phyloP scores from a whole-genome alignment of 2,888 invertebrate species.

The Tachina grossa region DNA sequence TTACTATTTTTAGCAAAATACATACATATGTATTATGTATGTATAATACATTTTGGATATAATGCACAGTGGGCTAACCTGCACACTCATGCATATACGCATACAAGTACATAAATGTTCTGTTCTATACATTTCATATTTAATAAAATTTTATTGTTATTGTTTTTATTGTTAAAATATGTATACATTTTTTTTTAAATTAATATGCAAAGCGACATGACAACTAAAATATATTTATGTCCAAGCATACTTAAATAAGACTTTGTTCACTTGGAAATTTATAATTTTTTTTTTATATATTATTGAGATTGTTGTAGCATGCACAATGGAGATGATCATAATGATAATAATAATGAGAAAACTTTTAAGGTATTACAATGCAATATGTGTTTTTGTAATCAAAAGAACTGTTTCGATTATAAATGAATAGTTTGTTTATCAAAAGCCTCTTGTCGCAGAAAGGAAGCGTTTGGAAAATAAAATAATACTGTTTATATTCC shows the following conservation, averaged over 20 bases:
- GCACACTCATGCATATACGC: constrained; percentile 1
- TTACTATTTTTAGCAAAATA: constrained; percentile 33
- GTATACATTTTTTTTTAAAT: constrained; percentile 21
- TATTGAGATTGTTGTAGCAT: constrained; percentile 1
- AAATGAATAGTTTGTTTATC: background rate
- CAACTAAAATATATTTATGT: constrained; percentile 29
- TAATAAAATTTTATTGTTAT: constrained; percentile 26
- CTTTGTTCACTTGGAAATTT: constrained; percentile 38
- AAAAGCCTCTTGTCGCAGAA: too few species aligned
- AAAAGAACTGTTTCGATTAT: constrained; percentile 2
- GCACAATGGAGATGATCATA: constrained; percentile 9
- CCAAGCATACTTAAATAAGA: constrained; percentile 54
- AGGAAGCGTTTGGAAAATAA: too few species aligned
- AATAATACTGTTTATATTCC: too few species aligned
- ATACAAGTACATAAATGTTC: background rate
- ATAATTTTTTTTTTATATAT: constrained; percentile 16
- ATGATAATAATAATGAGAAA: constrained; percentile 25
- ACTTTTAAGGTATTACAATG: constrained; percentile 41
- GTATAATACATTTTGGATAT: background rate
- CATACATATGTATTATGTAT: background rate
- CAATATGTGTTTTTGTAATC: constrained; percentile 17
- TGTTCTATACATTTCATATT: constrained; percentile 3
- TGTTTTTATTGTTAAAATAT: background rate
- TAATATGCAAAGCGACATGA: constrained; percentile 64
- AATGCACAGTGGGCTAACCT: constrained; percentile 19